Base-by-base conservation (phyloP, 2,113 vertebrate species). In the Salminus brasiliensis region DNA sequence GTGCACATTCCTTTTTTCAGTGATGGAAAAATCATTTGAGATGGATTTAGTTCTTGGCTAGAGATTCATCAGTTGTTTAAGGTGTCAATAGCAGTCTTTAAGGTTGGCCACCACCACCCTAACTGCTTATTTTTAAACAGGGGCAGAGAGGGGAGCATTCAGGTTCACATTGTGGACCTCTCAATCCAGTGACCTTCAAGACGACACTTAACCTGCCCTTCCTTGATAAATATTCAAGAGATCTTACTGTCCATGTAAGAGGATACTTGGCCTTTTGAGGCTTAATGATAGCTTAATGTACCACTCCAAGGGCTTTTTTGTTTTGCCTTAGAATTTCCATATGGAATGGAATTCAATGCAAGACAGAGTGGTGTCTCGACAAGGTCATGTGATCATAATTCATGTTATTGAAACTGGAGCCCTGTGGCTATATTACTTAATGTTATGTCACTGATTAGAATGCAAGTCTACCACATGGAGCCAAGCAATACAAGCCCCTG, bases 1-100 rank as follows among this genome's bases (percentile, higher is more conserved):
- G 88, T 65, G 86, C 88, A 88, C 88, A 91, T 89, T 88, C 84
- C 82, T 71, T 36, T 81, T 88, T 36, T 39, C 11, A 89, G 86
- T 89, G 88, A 92, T 90, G 88, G 87, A 68, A 76, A 91, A 92
- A 92, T 90, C 88, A 92, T 92, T 91, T 72, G 63, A 74, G 85
- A 89, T 90, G 70, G 89, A 89, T 90, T 89, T 89, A 85, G 72
- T 65, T 73, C 82, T 81, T 74, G 83, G 74, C 77, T 85, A 88
- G 86, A 84, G 90, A 91, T 90, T 88, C 78, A 84, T 88, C 88
- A 83, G 85, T 89, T 92, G 87, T 91, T 92, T 89, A 88, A 85
- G 85, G 80, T 88, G 85, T 90, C 90, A 85, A 89, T 91, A 91
- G 80, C 83, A 83, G 88, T 84, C 79, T 73, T 77, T 84, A 81